These are phyloP conservation scores for Eulacestoma nigropectus DNA, from an alignment of 2,113 vertebrate species.

Conservation along the genomic window DNA sequence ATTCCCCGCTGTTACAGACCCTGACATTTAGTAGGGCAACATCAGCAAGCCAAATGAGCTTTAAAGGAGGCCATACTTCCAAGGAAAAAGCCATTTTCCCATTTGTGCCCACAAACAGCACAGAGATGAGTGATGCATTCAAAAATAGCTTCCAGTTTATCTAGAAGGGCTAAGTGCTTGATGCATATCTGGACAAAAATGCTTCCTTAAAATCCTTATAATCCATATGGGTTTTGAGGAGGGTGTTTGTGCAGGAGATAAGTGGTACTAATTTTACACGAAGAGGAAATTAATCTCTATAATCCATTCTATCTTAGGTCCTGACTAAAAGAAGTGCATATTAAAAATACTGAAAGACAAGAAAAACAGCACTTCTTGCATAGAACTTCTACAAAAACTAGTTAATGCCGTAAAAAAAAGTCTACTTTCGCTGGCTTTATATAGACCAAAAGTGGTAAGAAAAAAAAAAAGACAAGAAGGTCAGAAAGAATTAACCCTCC, in stretches of 20 bases:
- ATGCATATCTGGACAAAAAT: background rate
- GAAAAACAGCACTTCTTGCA: background rate
- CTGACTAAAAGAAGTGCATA: background rate
- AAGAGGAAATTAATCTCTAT: background rate
- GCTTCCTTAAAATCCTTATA: background rate
- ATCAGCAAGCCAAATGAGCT: background rate
- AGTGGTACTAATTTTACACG: background rate
- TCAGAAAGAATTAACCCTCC: background rate
- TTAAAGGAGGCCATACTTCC: background rate
- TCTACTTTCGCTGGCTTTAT: background rate
- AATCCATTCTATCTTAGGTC: background rate
- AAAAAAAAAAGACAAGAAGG: background rate
- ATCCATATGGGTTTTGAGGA: background rate
- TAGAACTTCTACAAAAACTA: background rate
- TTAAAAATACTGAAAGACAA: background rate
- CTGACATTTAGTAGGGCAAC: background rate
- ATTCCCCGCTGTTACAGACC: background rate
- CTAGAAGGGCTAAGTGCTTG: background rate
- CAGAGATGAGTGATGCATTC: background rate
- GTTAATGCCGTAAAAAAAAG: background rate
- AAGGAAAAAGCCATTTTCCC: background rate
- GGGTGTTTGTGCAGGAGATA: background rate
- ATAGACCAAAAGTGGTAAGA: background rate
- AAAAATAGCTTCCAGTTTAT: background rate
- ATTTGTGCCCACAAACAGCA: background rate